Evolutionary conservation across 2,888 invertebrate species (phyloP).

Genomic region (Osmoderma eremita): DNA sequence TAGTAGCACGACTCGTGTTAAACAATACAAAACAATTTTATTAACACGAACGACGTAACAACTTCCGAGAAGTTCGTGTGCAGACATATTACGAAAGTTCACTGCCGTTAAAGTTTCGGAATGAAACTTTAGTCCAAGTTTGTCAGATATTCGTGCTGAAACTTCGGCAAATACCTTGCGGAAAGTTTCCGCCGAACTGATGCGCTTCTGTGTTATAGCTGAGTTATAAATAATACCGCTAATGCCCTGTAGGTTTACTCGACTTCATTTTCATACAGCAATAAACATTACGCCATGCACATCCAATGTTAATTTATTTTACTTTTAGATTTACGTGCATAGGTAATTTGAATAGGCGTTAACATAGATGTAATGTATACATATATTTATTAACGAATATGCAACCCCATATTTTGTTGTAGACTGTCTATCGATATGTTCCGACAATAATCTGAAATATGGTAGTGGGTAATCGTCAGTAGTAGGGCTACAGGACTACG

Average conservation of each 20-base stretch:
- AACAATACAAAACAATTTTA: slow-evolving; percentile 40
- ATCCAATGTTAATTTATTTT: slow-evolving; percentile 19
- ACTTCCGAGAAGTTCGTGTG: slow-evolving; percentile 36
- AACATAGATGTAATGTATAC: no score
- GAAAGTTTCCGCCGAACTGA: slow-evolving; percentile 38
- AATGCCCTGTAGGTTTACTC: slow-evolving; percentile 34
- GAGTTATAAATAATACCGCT: slow-evolving; percentile 41
- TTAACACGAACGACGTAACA: slow-evolving; percentile 31
- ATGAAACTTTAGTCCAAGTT: slow-evolving; percentile 30
- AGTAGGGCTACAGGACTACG: no score
- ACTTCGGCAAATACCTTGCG: slow-evolving; percentile 39
- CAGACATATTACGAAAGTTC: slow-evolving; percentile 42
- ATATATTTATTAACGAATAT: no score
- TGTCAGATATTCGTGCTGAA: slow-evolving; percentile 33
- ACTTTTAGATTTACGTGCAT: not conserved
- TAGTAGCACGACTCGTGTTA: slow-evolving; percentile 12
- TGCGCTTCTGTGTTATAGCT: slow-evolving; percentile 34
- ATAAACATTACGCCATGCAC: slow-evolving; percentile 17
- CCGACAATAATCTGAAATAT: no score
- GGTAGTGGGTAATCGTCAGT: no score
- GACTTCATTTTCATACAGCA: slow-evolving; percentile 21
- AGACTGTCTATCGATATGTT: no score
- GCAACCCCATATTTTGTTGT: no score
- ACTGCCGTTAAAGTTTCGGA: slow-evolving; percentile 38
- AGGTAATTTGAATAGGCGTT: not conserved